Evolutionary conservation across 2,888 invertebrate species (phyloP).

Genomic region (Chrysodeixis includens): DNA sequence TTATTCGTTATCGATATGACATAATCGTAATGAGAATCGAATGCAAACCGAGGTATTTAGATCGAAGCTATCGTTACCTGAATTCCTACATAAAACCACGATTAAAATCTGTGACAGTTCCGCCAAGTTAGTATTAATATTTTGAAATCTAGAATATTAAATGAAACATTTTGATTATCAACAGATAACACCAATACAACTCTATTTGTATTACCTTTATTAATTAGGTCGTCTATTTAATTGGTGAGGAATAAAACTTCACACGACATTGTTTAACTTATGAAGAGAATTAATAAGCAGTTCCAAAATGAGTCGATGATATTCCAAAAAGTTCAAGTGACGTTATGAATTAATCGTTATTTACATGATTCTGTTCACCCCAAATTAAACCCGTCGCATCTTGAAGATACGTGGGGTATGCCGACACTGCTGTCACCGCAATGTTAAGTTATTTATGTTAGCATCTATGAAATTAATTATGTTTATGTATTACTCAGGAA

Average conservation of each 20-base stretch:
- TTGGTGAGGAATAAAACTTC: not conserved
- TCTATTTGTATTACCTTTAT: not conserved
- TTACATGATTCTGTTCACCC: slow-evolving; percentile 24
- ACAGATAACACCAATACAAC: not conserved
- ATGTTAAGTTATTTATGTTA: slow-evolving; percentile 34
- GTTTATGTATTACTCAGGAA: not conserved
- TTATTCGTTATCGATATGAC: slow-evolving; percentile 45
- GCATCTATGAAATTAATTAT: not conserved
- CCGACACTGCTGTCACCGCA: slow-evolving; percentile 33
- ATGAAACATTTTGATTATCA: not conserved
- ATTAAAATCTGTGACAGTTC: slow-evolving; percentile 33
- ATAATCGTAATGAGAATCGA: slow-evolving; percentile 39
- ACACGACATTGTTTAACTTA: not conserved
- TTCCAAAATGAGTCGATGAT: not conserved
- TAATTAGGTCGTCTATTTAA: not conserved
- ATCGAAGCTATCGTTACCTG: slow-evolving; percentile 11
- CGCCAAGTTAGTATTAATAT: slow-evolving; percentile 2
- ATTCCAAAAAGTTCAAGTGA: slow-evolving; percentile 1
- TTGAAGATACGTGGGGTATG: slow-evolving; percentile 26
- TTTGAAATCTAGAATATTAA: slow-evolving; percentile 6
- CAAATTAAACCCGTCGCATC: slow-evolving; percentile 12
- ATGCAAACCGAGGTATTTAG: slow-evolving; percentile 27
- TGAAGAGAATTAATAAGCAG: not conserved
- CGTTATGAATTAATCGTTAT: slow-evolving; percentile 29
- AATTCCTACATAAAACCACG: slow-evolving; percentile 5